Conservation (phyloP, 2,113 vertebrate genomes). For the Nothocercus nigrocapillus region DNA sequence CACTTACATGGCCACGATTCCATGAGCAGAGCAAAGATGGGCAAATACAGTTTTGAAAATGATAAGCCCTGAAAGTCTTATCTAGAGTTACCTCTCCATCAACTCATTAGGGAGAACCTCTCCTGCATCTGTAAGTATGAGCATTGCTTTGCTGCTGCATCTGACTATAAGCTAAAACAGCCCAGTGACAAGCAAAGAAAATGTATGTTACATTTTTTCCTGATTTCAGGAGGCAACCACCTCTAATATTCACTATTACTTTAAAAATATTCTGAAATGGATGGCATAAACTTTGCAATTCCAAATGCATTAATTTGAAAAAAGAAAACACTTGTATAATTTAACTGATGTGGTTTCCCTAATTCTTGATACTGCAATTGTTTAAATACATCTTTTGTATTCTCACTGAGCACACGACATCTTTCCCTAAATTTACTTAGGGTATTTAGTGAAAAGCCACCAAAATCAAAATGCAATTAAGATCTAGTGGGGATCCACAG, state of each 20-base stretch:
- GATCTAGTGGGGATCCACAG: background rate
- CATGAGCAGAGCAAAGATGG: background rate
- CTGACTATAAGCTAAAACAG: background rate
- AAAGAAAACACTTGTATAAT: background rate
- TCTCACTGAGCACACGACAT: background rate
- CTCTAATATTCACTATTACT: background rate
- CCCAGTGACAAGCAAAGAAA: background rate
- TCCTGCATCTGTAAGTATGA: background rate
- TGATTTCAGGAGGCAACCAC: background rate
- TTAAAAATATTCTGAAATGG: background rate
- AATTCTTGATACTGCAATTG: background rate
- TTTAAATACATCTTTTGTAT: background rate
- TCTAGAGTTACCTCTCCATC: background rate
- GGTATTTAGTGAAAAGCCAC: background rate
- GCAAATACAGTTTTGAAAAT: background rate
- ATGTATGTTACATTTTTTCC: background rate
- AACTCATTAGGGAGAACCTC: fast-evolving
- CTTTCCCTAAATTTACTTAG: background rate
- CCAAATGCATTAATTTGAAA: background rate
- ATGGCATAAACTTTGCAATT: background rate
- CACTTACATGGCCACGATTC: background rate
- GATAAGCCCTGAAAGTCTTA: background rate
- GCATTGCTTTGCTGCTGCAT: background rate
- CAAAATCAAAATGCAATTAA: conserved; percentile 15
- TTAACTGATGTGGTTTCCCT: background rate